Evolutionary conservation across 2,797 vertebrate genomes (phyloP).

Genomic region (Otus scops): DNA sequence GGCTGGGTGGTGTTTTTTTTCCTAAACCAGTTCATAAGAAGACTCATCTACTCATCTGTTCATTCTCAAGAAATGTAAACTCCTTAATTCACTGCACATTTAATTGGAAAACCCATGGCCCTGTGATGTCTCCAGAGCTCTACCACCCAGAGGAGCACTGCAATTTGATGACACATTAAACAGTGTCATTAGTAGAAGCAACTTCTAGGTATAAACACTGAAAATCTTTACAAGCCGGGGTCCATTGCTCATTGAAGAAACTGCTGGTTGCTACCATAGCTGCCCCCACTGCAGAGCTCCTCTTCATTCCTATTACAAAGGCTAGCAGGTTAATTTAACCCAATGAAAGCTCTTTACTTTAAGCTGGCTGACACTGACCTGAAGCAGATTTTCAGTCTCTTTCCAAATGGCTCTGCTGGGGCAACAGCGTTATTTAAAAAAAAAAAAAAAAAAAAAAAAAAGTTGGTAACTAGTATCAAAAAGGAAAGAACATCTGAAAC

Average conservation of each 20-base stretch:
- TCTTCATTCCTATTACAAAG: background rate
- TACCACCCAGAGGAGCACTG: background rate
- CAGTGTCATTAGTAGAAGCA: background rate
- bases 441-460: background rate
- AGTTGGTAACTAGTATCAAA: background rate
- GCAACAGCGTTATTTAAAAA: background rate
- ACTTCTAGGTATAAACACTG: background rate
- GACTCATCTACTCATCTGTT: background rate
- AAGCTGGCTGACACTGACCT: background rate
- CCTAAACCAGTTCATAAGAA: background rate
- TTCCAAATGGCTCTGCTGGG: background rate
- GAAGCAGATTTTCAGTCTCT: background rate
- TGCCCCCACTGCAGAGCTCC: background rate
- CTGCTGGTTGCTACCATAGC: background rate
- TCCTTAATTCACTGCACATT: background rate
- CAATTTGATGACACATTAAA: background rate
- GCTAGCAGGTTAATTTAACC: slow-evolving; percentile 6
- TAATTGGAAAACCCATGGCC: background rate
- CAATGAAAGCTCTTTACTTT: slow-evolving; percentile 36
- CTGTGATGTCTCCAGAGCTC: background rate
- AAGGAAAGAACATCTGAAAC: slow-evolving; percentile 43
- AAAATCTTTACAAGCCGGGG: background rate
- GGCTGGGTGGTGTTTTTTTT: background rate
- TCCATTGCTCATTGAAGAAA: background rate
- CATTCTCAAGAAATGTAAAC: slow-evolving; percentile 2